A percentile compares a stretch with the other conserved stretches of the same genome.
These are phyloP conservation scores for Lophura nycthemera DNA, from an alignment of 2,113 vertebrate species.

Conservation along the genomic window DNA sequence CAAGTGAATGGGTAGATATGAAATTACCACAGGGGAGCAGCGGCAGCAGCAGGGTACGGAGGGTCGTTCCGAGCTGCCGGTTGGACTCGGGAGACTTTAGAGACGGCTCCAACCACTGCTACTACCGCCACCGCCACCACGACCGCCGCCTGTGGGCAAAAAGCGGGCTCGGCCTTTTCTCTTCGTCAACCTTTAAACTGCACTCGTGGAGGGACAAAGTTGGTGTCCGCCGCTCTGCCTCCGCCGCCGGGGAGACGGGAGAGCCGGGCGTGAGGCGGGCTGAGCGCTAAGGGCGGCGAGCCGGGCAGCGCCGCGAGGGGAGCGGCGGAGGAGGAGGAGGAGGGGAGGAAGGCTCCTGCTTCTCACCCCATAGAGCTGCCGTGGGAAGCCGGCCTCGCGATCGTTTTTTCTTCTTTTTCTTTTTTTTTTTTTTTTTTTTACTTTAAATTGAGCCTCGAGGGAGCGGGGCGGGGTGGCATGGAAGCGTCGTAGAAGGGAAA, in stretches of 20 bases:
- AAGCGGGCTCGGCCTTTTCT: slow-evolving; percentile 33
- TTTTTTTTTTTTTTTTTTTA: too few species aligned
- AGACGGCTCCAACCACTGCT: background rate
- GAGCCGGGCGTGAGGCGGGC: slow-evolving; percentile 26
- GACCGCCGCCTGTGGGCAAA: background rate
- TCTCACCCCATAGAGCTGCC: too few species aligned
- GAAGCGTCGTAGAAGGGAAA: too few species aligned
- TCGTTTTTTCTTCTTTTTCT: too few species aligned
- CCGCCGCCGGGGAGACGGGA: slow-evolving; percentile 23
- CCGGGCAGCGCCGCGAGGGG: background rate
- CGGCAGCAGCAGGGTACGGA: slow-evolving; percentile 50
- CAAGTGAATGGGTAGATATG: slow-evolving; percentile 80
- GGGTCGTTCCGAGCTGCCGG: slow-evolving; percentile 41
- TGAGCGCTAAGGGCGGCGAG: slow-evolving; percentile 39
- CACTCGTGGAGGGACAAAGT: slow-evolving; percentile 62
- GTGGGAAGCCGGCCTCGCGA: too few species aligned
- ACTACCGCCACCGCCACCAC: background rate
- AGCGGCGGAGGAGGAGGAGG: background rate
- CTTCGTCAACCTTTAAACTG: slow-evolving; percentile 6
- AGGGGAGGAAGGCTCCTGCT: too few species aligned
- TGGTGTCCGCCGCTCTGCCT: slow-evolving; percentile 39
- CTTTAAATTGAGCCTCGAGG: too few species aligned
- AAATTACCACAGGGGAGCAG: slow-evolving; percentile 70
- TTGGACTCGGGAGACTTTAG: slow-evolving; percentile 45
- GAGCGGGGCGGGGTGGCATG: too few species aligned